Conservation (phyloP, 2,113 vertebrate species). For the Hepsetus odoe region DNA sequence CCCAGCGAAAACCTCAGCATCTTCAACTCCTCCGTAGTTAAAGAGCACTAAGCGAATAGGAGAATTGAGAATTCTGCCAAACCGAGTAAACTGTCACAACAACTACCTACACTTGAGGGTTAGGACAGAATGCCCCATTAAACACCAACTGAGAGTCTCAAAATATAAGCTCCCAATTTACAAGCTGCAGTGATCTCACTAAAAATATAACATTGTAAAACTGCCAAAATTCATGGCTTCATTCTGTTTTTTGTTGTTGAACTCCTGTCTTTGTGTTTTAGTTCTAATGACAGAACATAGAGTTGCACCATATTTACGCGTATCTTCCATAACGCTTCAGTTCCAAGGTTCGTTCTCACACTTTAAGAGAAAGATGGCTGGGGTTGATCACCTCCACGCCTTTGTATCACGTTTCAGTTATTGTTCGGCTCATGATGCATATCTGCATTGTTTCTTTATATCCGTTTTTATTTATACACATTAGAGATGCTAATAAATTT, state of each 20-base stretch:
- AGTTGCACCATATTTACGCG: conserved; percentile 81
- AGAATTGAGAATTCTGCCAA: too few relatives aligned
- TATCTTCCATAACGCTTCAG: conserved; percentile 72
- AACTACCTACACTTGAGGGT: too few relatives aligned
- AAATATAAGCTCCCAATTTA: too few relatives aligned
- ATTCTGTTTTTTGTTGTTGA: conserved; percentile 53
- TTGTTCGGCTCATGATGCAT: conserved; percentile 82
- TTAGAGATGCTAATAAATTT: conserved; percentile 89
- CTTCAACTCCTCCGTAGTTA: too few relatives aligned
- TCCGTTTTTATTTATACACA: conserved; percentile 88
- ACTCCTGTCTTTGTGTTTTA: conserved; percentile 73
- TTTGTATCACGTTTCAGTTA: conserved; percentile 87
- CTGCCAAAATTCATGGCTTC: conserved; percentile 65
- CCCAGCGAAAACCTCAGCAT: too few relatives aligned
- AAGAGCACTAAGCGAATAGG: too few relatives aligned
- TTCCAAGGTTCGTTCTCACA: conserved; percentile 74
- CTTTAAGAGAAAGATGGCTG: conserved; percentile 61
- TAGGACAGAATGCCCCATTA: too few relatives aligned
- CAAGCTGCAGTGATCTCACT: conserved; percentile 61
- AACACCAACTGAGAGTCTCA: too few relatives aligned
- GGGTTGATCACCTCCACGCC: conserved; percentile 80
- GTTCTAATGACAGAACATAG: conserved; percentile 82
- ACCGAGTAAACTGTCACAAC: too few relatives aligned
- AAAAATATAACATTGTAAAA: conserved; percentile 53
- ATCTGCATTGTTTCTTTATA: conserved; percentile 82